phyloP scores from a whole-genome alignment of 2,888 invertebrate species.

The Podabrus alpinus region DNA sequence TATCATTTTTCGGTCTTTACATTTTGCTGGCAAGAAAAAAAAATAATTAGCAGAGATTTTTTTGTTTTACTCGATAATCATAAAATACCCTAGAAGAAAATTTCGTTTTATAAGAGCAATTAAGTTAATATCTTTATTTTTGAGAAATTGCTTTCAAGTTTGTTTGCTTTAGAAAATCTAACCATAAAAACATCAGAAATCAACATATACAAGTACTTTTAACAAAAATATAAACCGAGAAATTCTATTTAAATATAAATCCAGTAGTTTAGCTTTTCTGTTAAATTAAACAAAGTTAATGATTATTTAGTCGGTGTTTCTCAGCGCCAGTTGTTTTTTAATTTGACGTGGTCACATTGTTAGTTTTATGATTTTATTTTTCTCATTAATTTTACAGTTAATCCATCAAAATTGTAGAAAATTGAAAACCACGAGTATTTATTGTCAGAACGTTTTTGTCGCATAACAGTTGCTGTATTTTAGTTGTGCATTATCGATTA shows the following conservation, averaged over 20 bases:
- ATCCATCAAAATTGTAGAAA: too few relatives aligned
- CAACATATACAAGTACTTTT: neutral
- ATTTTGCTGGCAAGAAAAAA: neutral
- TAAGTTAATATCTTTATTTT: neutral
- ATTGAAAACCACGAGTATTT: too few relatives aligned
- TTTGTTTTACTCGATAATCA: neutral
- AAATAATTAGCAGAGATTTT: neutral
- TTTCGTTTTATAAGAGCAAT: neutral
- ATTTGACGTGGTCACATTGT: too few relatives aligned
- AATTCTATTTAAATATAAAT: too few relatives aligned
- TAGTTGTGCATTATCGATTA: too few relatives aligned
- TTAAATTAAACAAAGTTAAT: neutral
- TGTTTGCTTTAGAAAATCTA: neutral
- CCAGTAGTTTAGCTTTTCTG: neutral
- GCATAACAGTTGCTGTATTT: too few relatives aligned
- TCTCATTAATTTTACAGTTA: neutral
- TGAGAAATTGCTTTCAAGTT: neutral
- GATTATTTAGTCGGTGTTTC: neutral
- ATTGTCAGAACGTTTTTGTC: too few relatives aligned
- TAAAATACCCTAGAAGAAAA: neutral
- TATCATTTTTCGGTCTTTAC: neutral
- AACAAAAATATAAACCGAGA: neutral
- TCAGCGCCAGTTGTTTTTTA: neutral
- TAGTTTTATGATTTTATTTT: neutral
- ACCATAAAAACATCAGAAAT: neutral